Evolutionary conservation across 2,888 invertebrate species (phyloP), one percentile per base, ranked within the genome.

Genomic region (Pheosia tremula): DNA sequence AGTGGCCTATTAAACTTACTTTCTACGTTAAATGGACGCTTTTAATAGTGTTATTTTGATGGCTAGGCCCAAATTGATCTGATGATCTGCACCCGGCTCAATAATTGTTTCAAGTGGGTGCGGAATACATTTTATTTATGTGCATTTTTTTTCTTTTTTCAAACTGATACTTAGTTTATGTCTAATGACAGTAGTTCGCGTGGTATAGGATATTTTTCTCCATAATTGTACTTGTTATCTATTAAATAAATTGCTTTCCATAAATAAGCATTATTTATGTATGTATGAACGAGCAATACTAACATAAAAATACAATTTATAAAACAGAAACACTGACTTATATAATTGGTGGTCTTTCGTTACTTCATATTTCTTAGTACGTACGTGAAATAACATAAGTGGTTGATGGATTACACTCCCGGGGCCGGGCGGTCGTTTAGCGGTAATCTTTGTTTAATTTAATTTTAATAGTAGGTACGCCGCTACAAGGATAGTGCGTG

Each of bases 391-490:
- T 67, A 72, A 75, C 75, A 67, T 77, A 79, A 83, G 81, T 83
- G 82, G 77, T 77, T 85, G 85, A 89, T 87, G 83, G 83, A 88
- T 87, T 81, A 80, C 75, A 73, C 72, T 67, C 72, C 66, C 41
- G 70, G 49, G 72, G 68, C 76, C 64, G 71, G 56, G 61, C 72
- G 73, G 76, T 74, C 85, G 82, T 84, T 88, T 86, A 86, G 82
- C 72, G 70, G 80, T 86, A 87, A 87, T 87, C 86, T 86, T 82
- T 87, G 86, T 85, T 89, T 90, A 88, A 89, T 90, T 88, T 86
- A 86, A 88, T 89, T 90, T 90, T 90, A 89, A 90, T 89, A 85
- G 81, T 69, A 52, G 54, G 70, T 76, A 74, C 72, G 77, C 75
- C 73, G 73, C 64, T 78, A 62, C 81, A 72, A 85, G 78, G 83